Evolutionary conservation across 2,888 invertebrate species (phyloP).

Genomic region (Conchocele bisecta): DNA sequence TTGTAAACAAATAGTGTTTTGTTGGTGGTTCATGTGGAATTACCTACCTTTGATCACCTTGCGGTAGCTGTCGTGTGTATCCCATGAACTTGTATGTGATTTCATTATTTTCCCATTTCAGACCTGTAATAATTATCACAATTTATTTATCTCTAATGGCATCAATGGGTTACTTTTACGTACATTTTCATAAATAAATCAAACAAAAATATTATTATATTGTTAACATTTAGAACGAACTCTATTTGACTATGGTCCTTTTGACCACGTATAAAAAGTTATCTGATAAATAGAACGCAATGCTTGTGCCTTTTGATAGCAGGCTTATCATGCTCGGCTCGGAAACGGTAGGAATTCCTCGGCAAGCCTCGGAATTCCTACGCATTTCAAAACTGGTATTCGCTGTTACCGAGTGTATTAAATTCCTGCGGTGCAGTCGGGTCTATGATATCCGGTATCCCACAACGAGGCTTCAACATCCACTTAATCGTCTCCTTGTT

Average conservation of each 20-base stretch:
- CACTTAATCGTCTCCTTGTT: slow-evolving; percentile 68
- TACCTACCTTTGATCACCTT: slow-evolving; percentile 3
- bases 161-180: neutral
- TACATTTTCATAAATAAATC: too few relatives aligned
- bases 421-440: slow-evolving; percentile 61
- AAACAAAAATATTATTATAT: too few relatives aligned
- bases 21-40: neutral
- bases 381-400: too few relatives aligned
- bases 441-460: slow-evolving; percentile 73
- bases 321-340: too few relatives aligned
- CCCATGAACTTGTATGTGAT: slow-evolving; percentile 71
- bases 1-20: neutral
- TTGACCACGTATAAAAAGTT: too few relatives aligned
- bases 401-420: slow-evolving; percentile 60
- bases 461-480: slow-evolving; percentile 79
- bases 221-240: too few relatives aligned
- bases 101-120: slow-evolving; percentile 72
- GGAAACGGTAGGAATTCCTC: too few relatives aligned
- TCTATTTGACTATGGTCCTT: too few relatives aligned
- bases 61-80: slow-evolving; percentile 66
- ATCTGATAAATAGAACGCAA: too few relatives aligned
- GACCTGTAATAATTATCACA: slow-evolving; percentile 53
- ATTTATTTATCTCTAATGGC: neutral
- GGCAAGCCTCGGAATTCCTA: too few relatives aligned
- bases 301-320: neutral